Base-by-base conservation (phyloP, 1,140 invertebrate genomes). In the Ctenoplectra terminalis region DNA sequence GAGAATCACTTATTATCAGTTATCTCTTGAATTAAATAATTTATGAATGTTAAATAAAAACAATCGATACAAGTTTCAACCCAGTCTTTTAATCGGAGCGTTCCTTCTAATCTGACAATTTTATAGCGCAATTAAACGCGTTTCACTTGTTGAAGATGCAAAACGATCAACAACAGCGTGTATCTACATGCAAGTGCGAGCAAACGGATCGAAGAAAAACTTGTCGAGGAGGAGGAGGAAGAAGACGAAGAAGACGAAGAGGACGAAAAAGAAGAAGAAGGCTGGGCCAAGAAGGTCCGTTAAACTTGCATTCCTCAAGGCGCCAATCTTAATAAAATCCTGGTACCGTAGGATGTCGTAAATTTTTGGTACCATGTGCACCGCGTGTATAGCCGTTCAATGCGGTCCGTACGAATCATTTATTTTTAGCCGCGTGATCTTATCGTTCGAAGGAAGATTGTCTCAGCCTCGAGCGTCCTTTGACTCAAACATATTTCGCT, bases 371-470 rank as follows among this genome's bases (percentile, higher is more conserved):
- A 82, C 37, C 58, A 34, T 61, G 1, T 60, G 61, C 54, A 81
- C 8, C 40, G 43, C 4, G 29, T 64, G 61, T 40, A 23, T 46
- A 34, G 26, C 17, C 52, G 29, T 40, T 54, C 54, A 46, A 61
- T 52, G 26, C 34, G 60, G 34, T 64, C 43, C 20, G 34, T 29
- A 26, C 9, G 61, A 46, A 80, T 58, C 40, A 67, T 79, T 66
- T 87, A 87, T 79, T 88, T 87, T 88, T 87, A 85, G 74, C 66
- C n/a, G 11, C 29, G 60, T 50, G 83, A 87, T 88, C 60, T 87
- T 85, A 87, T 88, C 34, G 40, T 13, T 13, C 50, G n/a, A n/a
- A n/a, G 23, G 60, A 83, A 85, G 82, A 87, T 88, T 74, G 76
- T 73, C 58, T 50, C 40, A 60, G 26, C 52, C 54, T 54, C 26